phyloP scores from a whole-genome alignment of 2,888 invertebrate genomes.

The Eristalis arbustorum region DNA sequence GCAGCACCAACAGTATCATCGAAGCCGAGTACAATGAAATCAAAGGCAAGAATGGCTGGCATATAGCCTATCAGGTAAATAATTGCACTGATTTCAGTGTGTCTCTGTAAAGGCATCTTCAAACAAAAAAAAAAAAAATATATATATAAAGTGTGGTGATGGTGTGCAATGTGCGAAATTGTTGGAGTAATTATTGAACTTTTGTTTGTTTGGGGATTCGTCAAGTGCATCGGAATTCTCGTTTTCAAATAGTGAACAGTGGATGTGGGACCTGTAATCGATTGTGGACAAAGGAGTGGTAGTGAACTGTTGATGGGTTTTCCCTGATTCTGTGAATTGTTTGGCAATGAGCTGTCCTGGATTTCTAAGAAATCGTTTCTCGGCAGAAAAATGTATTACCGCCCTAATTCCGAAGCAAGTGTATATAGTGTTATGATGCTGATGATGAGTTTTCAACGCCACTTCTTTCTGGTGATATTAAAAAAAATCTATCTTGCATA shows the following conservation, averaged over 20 bases:
- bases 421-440: not conserved
- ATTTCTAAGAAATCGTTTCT: conserved; percentile 55
- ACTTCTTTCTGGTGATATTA: no score
- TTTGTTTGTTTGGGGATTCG: conserved; percentile 11
- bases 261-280: not conserved
- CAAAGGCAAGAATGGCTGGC: conserved; percentile 86
- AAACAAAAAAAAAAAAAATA: conserved; percentile 3
- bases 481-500: not conserved
- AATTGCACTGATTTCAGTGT: conserved; percentile 19
- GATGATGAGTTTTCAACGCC: not conserved
- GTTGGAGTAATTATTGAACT: not conserved
- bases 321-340: conserved; percentile 46
- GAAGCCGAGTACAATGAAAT: conserved; percentile 88
- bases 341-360: conserved; percentile 62
- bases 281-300: conserved; percentile 2
- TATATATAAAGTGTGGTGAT: not conserved
- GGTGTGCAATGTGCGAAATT: conserved; percentile 19
- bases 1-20: conserved; percentile 80
- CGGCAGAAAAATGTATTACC: conserved; percentile 19
- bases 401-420: conserved; percentile 21
- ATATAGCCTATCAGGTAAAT: conserved; percentile 86
- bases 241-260: not conserved
- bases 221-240: conserved; percentile 44
- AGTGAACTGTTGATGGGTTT: conserved; percentile 19
- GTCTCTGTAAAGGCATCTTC: not conserved